These are phyloP conservation scores for Sinocyclocheilus anshuiensis DNA, from an alignment of 2,113 vertebrate genomes.

Conservation along the genomic window DNA sequence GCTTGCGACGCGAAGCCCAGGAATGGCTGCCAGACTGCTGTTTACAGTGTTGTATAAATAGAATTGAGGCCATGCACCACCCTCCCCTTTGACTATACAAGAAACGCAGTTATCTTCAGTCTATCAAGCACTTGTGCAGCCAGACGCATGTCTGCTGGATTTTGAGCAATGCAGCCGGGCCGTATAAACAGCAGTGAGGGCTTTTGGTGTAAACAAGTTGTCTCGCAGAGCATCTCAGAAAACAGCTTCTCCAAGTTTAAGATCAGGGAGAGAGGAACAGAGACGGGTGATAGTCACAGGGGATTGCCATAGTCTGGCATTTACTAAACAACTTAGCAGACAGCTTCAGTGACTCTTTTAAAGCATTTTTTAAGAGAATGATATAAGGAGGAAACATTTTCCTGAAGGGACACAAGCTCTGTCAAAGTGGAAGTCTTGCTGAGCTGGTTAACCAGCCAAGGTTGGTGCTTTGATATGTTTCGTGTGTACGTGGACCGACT, in stretches of 20 bases:
- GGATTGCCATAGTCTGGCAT: slow-evolving; percentile 28
- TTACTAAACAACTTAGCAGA: slow-evolving; percentile 34
- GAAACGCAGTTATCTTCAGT: slow-evolving; percentile 61
- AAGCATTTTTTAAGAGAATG: slow-evolving; percentile 4
- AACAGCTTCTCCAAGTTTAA: slow-evolving; percentile 31
- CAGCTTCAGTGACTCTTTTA: slow-evolving; percentile 12
- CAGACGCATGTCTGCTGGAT: slow-evolving; percentile 1
- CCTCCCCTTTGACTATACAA: slow-evolving; percentile 70
- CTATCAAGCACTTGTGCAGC: slow-evolving; percentile 52
- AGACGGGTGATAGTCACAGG: slow-evolving; percentile 9
- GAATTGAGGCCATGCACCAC: slow-evolving; percentile 78
- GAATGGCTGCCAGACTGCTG: slow-evolving; percentile 9
- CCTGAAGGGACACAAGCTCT: slow-evolving; percentile 24
- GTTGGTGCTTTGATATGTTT: slow-evolving; percentile 48
- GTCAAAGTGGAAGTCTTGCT: slow-evolving; percentile 46
- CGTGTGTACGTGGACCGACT: not conserved
- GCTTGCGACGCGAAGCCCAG: not conserved
- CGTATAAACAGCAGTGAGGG: slow-evolving; percentile 9
- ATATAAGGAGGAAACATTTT: slow-evolving; percentile 37
- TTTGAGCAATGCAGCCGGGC: not conserved
- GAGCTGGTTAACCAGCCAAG: slow-evolving; percentile 54
- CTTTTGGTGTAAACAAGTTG: slow-evolving; percentile 43
- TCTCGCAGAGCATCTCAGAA: slow-evolving; percentile 19
- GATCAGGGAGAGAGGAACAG: slow-evolving; percentile 38
- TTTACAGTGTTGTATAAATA: slow-evolving; percentile 83